Base-by-base conservation (phyloP, 2,797 vertebrate species). In the Oreochromis mossambicus region DNA sequence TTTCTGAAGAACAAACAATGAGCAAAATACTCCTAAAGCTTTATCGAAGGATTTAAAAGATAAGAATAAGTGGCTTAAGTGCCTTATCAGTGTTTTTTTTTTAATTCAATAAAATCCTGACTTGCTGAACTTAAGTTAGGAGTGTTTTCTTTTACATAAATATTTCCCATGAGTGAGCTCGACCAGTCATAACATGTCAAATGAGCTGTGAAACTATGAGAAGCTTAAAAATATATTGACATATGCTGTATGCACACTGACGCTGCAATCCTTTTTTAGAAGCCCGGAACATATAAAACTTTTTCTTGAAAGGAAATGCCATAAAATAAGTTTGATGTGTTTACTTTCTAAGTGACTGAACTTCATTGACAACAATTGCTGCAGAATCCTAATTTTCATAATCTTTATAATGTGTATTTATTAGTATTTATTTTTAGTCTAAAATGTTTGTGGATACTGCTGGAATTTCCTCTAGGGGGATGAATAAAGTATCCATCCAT, bases 351-450 rank as follows among this genome's bases (percentile, higher is more conserved):
- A 48, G 46, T 52, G 19, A 21, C 9, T 10, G 9, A 21, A n/a
- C 9, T 52, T 9, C 50, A n/a, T 52, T 52, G 10, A 5, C 19
- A 52, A 52, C n/a, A 9, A 21, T 10, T 52, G 19, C 50, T 52
- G 19, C 50, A 29, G 0, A 46, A 29, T 15, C 66, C 5, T 26
- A 10, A 46, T 70, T 46, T 63, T 63, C 19, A 63, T 0, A 1
- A 63, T 5, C 58, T 36, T 36, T 63, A 63, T 0, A 12, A 36
- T n/a, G 0, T 36, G 6, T 17, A 0, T 36, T 63, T 0, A 36
- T 36, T 63, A 2, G 58, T n/a, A 63, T 63, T 36, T n/a, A 8
- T 7, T 63, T 0, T 63, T 12, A 7, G 17, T 36, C 17, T 36
- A 36, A 36, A 36, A 13, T 63, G 32, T 2, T 63, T 63, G 58